Evolutionary conservation across 2,797 vertebrate species (phyloP), one percentile per base, ranked within the genome.

Genomic region (Pangasius larnaudii): DNA sequence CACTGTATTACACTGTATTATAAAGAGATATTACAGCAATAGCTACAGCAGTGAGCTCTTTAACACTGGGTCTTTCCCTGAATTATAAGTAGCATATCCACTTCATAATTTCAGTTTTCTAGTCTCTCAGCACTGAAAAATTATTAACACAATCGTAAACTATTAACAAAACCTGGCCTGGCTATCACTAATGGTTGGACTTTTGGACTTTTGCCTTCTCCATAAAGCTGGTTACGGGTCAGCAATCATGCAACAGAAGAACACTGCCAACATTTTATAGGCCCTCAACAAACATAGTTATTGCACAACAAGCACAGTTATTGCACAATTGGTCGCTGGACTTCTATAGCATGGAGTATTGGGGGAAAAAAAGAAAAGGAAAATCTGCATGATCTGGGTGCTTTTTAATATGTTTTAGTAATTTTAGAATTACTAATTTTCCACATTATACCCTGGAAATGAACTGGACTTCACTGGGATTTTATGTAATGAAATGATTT

Each of bases 241-340:
- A 74, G 9, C 24, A 82, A 83, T 72, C 13, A 36, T 39, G 63
- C 7, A 24, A 65, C 24, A n/a, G 18, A n/a, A 65, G 67, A 18
- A 75, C 53, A 65, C 39, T 86, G 65, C 77, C 84, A 74, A 53
- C n/a, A 53, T 30, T 89, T 63, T 82, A 82, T 46, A 71, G 46
- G 19, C 10, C 27, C 53, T 75, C 4, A 65, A 81, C 77, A 69
- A 85, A 19, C 16, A 24, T 10, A 36, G 19, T 36, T 59, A 59
- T 58, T 80, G 4, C 53, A 14, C 7, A 36, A 36, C 69, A 39
- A 58, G 9, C 39, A 11, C 2, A 6, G 22, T 39, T 59, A 24
- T 27, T 80, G 18, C 30, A 33, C 30, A 80, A 24, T 7, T 51
- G 19, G 8, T 11, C 5, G 0, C 24, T 36, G 4, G 53, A 80